Conservation (phyloP, 2,113 vertebrate genomes). For the Anhinga rufa region DNA sequence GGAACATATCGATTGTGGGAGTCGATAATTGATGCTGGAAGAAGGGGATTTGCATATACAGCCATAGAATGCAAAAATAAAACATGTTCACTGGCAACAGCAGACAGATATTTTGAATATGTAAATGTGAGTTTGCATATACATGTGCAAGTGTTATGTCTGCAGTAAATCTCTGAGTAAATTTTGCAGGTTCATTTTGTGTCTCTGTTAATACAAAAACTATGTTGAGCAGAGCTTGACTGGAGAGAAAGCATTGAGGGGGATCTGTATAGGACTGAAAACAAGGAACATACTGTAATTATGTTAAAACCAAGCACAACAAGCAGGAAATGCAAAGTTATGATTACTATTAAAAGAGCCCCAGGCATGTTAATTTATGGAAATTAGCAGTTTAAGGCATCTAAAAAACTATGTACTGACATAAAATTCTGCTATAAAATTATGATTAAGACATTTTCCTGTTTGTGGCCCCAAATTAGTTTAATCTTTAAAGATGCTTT, state of each 20-base stretch:
- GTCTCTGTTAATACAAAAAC: neutral
- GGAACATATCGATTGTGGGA: neutral
- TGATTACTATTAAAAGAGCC: constrained; percentile 19
- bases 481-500: neutral
- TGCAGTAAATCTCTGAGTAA: neutral
- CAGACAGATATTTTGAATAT: neutral
- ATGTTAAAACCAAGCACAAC: neutral
- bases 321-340: constrained; percentile 23
- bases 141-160: neutral
- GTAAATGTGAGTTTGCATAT: constrained; percentile 10
- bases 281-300: neutral
- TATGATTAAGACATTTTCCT: neutral
- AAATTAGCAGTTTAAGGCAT: constrained; percentile 31
- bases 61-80: neutral
- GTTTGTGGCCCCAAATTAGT: constrained; percentile 4
- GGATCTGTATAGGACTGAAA: neutral
- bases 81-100: neutral
- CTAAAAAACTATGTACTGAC: neutral
- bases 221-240: neutral
- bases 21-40: neutral
- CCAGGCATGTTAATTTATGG: constrained; percentile 16
- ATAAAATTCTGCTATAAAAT: constrained; percentile 4
- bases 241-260: neutral
- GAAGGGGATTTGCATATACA: neutral
- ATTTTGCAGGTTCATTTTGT: neutral